phyloP scores from a whole-genome alignment of 1,140 invertebrate genomes.

The Drosophila willistoni region DNA sequence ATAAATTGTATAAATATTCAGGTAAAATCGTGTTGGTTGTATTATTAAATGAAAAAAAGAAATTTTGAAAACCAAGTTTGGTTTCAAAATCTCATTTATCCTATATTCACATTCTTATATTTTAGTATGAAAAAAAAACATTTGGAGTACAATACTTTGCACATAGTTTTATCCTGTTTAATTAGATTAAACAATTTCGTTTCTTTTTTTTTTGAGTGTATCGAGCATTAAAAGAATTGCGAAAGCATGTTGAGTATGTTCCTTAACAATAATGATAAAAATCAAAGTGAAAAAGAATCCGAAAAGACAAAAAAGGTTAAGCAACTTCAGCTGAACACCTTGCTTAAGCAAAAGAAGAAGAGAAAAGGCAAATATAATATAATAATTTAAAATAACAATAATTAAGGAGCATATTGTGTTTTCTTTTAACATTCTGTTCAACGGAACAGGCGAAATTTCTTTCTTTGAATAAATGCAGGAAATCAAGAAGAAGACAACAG shows the following conservation, averaged over 20 bases:
- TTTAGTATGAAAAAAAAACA: no score
- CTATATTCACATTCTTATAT: no score
- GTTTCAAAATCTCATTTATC: no score
- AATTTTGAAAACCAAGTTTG: no score
- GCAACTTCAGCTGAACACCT: slow-evolving; percentile 38
- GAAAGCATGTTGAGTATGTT: slow-evolving; percentile 3
- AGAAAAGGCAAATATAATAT: slow-evolving; percentile 50
- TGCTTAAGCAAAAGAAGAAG: slow-evolving; percentile 27
- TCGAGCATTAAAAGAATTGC: neutral
- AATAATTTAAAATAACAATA: slow-evolving; percentile 54
- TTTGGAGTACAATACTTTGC: neutral
- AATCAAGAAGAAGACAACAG: slow-evolving; percentile 12
- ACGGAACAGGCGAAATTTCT: slow-evolving; percentile 11
- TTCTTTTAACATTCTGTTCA: slow-evolving; percentile 1
- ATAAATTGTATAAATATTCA: no score
- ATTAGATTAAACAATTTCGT: no score
- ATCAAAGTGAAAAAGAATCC: neutral
- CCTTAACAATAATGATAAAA: slow-evolving; percentile 6
- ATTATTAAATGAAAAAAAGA: no score
- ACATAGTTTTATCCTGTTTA: neutral
- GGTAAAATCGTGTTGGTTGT: no score
- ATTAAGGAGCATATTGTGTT: slow-evolving; percentile 45
- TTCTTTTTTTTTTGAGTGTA: neutral
- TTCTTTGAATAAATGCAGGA: slow-evolving; percentile 9
- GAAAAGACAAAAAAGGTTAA: slow-evolving; percentile 29